phyloP scores from a whole-genome alignment of 2,797 vertebrate genomes.

The Allobates femoralis region DNA sequence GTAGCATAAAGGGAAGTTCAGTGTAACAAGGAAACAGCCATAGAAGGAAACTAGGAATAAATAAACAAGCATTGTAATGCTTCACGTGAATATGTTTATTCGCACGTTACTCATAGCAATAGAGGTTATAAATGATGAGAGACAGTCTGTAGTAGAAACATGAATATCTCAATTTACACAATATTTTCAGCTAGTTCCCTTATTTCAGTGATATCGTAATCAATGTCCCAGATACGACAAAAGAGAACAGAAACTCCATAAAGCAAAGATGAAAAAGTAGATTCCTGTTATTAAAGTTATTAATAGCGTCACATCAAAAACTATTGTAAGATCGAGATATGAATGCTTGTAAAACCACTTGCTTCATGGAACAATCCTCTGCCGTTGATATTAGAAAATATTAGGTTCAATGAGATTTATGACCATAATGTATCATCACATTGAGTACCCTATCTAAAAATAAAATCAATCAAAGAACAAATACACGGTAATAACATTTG shows the following conservation, averaged over 20 bases:
- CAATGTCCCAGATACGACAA: background rate
- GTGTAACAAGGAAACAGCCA: slow-evolving; percentile 40
- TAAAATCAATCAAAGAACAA: background rate
- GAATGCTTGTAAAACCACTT: background rate
- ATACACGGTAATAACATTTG: background rate
- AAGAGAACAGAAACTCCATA: background rate
- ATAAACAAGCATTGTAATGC: background rate
- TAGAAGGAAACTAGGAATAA: slow-evolving; percentile 29
- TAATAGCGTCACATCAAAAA: background rate
- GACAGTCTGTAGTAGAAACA: background rate
- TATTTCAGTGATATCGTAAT: background rate
- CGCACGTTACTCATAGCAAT: background rate
- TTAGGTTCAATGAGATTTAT: background rate
- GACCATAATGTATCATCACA: background rate
- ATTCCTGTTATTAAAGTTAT: background rate
- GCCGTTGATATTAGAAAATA: background rate
- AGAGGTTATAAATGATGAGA: background rate
- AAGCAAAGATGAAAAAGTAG: background rate
- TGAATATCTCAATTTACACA: background rate
- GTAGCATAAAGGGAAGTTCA: slow-evolving; percentile 10
- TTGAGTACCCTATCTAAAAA: background rate
- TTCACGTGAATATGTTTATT: slow-evolving; percentile 3
- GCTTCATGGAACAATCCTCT: background rate
- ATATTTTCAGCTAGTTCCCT: background rate
- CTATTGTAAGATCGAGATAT: background rate